phyloP scores from a whole-genome alignment of 2,113 vertebrate species.

The Pseudopodoces humilis region DNA sequence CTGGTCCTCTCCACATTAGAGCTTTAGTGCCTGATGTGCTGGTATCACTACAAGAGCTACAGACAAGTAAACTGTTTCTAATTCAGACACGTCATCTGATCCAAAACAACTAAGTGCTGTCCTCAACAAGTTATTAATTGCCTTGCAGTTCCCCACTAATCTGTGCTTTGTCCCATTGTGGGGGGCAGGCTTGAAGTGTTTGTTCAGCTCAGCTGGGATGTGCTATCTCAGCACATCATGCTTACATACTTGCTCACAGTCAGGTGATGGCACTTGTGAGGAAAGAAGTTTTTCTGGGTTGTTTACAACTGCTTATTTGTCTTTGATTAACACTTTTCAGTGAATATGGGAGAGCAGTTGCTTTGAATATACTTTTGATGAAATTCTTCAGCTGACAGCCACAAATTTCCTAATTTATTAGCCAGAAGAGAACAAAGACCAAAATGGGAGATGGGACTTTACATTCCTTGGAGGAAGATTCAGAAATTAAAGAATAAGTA shows the following conservation, averaged over 20 bases:
- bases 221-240: constrained; percentile 7
- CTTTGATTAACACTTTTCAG: constrained; percentile 14
- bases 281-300: constrained; percentile 16
- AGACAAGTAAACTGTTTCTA: neutral
- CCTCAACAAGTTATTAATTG: neutral
- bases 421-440: neutral
- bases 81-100: neutral
- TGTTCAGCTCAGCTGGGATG: neutral
- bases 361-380: constrained; percentile 6
- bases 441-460: neutral
- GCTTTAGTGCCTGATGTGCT: neutral
- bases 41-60: neutral
- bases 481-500: constrained; percentile 34
- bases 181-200: constrained; percentile 13
- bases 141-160: neutral
- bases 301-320: constrained; percentile 26
- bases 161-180: neutral
- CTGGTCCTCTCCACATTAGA: neutral
- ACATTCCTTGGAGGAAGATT: constrained; percentile 4
- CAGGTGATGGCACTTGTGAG: constrained; percentile 2
- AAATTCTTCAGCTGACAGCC: constrained; percentile 9
- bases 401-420: neutral
- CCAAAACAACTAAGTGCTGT: neutral
- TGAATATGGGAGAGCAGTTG: neutral
- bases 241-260: constrained; percentile 12